Base-by-base conservation (phyloP, 2,888 invertebrate species). In the Eupelmus urozonus region DNA sequence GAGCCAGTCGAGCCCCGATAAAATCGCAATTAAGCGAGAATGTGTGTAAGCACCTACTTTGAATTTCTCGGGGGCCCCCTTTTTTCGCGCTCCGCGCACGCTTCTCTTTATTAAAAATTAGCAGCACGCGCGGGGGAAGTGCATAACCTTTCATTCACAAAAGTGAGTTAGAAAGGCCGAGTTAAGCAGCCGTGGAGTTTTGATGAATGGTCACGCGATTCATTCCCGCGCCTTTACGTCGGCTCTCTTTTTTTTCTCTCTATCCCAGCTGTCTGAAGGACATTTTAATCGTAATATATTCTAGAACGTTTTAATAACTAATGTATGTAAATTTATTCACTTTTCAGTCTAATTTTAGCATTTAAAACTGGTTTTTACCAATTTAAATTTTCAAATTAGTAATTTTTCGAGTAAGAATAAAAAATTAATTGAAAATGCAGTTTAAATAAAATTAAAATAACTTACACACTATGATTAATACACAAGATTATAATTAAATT, bases 121-220 rank as follows among this genome's bases (percentile, higher is more conserved):
- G 63, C 53, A 18, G 55, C 76, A 77, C 71, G 71, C 59, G 55
- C 42, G 5, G 16, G 7, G 29, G 13, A 62, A 23, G 42, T n/a
- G n/a, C 18, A 18, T 27, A 7, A 63, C 18, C 45, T 69, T 55
- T 66, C 71, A 60, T 66, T 71, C 57, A 34, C n/a, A 62, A 71
- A 74, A 20, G 29, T 25, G 53, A 59, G 20, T 13, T 42, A 53
- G 18, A 62, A 57, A 53, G 1, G 11, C n/a, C 3, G 59, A 59
- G 59, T 49, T 45, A 71, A 71, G 34, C 25, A 70, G 65, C 27
- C 13, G 34, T 59, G 18, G 40, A 71, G 65, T 59, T 71, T 65
- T 66, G 71, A 65, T 66, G 51, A 66, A 69, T 73, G 57, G 78
- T 78, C 73, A 73, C 63, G 78, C 73, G 55, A 78, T 69, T 29